Evolutionary conservation across 2,797 vertebrate genomes (phyloP), one percentile per base, ranked within the genome.

Genomic region (Ptychadena robeensis): DNA sequence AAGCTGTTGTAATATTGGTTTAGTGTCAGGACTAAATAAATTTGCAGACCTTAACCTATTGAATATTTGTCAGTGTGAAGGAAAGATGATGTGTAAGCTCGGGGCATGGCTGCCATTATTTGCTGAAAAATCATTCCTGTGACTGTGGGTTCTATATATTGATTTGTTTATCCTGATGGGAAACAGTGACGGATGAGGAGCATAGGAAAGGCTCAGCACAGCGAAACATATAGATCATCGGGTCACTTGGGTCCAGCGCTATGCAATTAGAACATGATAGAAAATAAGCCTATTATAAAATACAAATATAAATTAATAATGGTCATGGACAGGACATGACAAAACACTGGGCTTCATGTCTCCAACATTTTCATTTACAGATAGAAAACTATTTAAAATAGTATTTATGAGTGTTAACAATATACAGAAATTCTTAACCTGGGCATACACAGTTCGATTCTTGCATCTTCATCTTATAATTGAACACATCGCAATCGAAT

Each of bases 21-120:
- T 61, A 79, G 32, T 79, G 82, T 74, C 77, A 80, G 53, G 28
- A 15, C 35, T 64, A 73, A 80, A 84, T 75, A 80, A 30, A 80
- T 74, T 48, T 80, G 28, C 64, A 53, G 31, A 75, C 77, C 65
- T 48, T 66, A 78, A 72, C 59, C 25, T 83, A 83, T 83, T 65
- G 67, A 79, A 83, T 72, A 66, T 72, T 57, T 78, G 81, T 72
- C 74, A 78, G 22, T 68, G 32, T 63, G 71, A 75, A 65, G 34
- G 34, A 12, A 44, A 84, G n/a, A 64, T 44, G 34, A 74, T 80
- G 37, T 44, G 35, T 30, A 34, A 37, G 31, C 38, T 9, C 4
- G 65, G 38, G 38, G 48, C 64, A 14, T 44, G 28, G 48, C 35
- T 40, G 40, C 14, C 38, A 35, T 15, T 73, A 31, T 83, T 73